Conservation (phyloP, 1,140 invertebrate genomes). For the Drosophila truncata region DNA sequence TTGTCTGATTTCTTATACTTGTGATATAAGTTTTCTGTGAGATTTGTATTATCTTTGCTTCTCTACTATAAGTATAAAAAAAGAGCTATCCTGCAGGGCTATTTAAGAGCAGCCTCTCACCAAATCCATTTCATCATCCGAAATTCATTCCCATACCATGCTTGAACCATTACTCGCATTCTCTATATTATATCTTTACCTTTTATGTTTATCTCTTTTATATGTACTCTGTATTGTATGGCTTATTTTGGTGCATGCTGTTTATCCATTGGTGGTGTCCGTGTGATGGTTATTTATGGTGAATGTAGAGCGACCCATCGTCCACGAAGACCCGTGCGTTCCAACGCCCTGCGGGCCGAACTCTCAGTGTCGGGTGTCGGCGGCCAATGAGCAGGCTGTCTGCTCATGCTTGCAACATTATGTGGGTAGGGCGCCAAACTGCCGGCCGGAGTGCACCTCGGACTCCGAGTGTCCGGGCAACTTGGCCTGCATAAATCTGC, state of each 20-base stretch:
- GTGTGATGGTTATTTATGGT: conserved; percentile 60
- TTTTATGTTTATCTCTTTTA: conserved; percentile 61
- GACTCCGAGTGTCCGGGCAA: conserved; percentile 91
- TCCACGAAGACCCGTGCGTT: conserved; percentile 88
- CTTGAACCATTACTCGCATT: conserved; percentile 34
- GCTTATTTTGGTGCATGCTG: conserved; percentile 76
- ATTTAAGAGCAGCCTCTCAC: conserved; percentile 20
- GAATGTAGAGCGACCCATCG: conserved; percentile 85
- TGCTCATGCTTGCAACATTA: conserved; percentile 91
- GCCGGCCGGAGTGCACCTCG: conserved; percentile 91
- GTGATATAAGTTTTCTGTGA: too few species aligned
- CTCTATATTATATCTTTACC: conserved; percentile 42
- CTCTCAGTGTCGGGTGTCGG: conserved; percentile 90
- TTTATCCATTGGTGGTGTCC: conserved; percentile 57
- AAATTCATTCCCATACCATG: conserved; percentile 47
- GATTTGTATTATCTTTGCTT: too few species aligned
- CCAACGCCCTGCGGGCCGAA: conserved; percentile 93
- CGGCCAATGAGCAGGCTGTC: conserved; percentile 88
- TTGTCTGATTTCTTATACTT: too few species aligned
- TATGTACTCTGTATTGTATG: conserved; percentile 70
- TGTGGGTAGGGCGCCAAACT: conserved; percentile 91
- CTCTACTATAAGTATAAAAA: too few species aligned
- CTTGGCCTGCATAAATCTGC: conserved; percentile 90
- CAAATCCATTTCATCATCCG: conserved; percentile 13
- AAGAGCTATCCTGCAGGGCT: conserved; percentile 21